Percentiles rank a stretch among this genome's conserved stretches.
phyloP scores from a whole-genome alignment of 1,140 invertebrate genomes.

The Dysdera silvatica region DNA sequence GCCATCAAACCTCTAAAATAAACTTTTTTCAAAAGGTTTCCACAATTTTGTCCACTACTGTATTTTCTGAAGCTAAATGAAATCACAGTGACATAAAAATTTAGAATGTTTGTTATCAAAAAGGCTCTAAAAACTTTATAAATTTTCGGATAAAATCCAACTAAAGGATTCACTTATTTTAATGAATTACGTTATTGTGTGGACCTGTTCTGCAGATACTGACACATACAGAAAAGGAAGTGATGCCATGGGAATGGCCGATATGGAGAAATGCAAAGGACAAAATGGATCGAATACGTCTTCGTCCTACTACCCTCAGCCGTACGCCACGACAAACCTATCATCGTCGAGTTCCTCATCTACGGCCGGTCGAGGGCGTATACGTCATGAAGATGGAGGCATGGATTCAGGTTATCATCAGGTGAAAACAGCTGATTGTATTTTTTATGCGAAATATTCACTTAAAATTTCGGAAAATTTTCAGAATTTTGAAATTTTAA shows the following conservation, averaged over 20 bases:
- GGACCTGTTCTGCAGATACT: no score
- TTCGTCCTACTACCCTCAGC: slow-evolving; percentile 19
- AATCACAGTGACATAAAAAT: no score
- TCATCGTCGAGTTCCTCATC: no score
- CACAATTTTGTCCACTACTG: no score
- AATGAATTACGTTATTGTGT: no score
- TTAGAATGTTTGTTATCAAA: no score
- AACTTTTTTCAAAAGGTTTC: no score
- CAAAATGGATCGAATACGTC: slow-evolving; percentile 7
- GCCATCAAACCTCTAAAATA: no score
- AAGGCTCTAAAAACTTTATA: no score
- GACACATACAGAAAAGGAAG: slow-evolving; percentile 17
- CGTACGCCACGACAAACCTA: slow-evolving; percentile 24
- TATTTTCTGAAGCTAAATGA: no score
- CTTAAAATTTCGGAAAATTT: not conserved
- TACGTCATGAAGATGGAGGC: slow-evolving; percentile 11
- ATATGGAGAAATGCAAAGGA: slow-evolving; percentile 25
- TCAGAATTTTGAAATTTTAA: not conserved
- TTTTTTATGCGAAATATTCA: not conserved
- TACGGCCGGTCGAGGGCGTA: slow-evolving; percentile 9
- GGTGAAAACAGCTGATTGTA: slow-evolving; percentile 4
- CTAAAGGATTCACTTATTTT: not conserved
- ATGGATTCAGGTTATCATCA: slow-evolving; percentile 22
- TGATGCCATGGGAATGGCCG: slow-evolving; percentile 14
- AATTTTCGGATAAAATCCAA: not conserved